Evolutionary conservation across 2,888 invertebrate genomes (phyloP).

Genomic region (Dryococelus australis): DNA sequence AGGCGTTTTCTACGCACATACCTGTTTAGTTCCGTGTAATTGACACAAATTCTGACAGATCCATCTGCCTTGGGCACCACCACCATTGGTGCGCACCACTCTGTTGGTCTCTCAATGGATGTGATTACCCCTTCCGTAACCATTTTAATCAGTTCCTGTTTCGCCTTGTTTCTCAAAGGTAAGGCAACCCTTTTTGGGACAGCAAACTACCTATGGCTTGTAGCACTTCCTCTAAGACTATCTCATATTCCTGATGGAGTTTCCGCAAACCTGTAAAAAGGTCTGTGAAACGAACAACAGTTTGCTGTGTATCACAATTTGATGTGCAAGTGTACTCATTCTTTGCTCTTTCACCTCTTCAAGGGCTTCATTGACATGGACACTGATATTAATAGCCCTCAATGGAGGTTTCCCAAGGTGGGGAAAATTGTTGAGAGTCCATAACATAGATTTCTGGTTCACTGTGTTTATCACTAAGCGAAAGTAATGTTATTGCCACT

Average conservation of each 20-base stretch:
- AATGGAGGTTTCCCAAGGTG: not conserved
- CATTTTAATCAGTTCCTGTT: slow-evolving; percentile 51
- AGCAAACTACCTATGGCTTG: not conserved
- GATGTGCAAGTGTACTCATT: not conserved
- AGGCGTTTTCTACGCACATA: not conserved
- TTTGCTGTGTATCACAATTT: too few species aligned
- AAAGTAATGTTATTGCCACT: not conserved
- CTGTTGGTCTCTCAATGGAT: slow-evolving; percentile 51
- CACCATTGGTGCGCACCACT: slow-evolving; percentile 55
- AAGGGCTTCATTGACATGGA: not conserved
- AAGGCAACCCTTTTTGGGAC: not conserved
- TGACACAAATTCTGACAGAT: slow-evolving; percentile 49
- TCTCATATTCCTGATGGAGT: not conserved
- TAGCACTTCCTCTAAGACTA: not conserved
- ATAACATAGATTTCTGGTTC: not conserved
- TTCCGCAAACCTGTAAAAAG: not conserved
- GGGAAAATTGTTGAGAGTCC: not conserved
- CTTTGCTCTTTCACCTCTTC: not conserved
- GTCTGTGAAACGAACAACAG: not conserved
- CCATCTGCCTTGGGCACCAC: slow-evolving; percentile 50
- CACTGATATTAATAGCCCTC: not conserved
- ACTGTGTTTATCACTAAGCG: not conserved
- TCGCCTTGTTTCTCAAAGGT: slow-evolving; percentile 47
- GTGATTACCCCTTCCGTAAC: slow-evolving; percentile 50
- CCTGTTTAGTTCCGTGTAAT: not conserved